Percentiles rank a stretch among this genome's conserved stretches.
These are phyloP conservation scores for Xestia ashworthii DNA, from an alignment of 2,888 invertebrate genomes.

Conservation along the genomic window DNA sequence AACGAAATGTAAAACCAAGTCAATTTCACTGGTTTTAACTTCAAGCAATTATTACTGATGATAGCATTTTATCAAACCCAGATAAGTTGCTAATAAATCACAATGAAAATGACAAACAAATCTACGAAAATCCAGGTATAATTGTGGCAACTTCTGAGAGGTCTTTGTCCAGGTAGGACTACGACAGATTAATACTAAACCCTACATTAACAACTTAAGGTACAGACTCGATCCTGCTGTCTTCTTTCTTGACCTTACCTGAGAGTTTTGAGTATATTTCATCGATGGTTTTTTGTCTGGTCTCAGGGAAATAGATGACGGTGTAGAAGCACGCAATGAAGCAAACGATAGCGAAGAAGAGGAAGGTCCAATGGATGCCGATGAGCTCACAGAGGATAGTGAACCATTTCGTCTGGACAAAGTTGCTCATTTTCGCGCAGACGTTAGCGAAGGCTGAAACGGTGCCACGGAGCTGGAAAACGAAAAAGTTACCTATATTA, in stretches of 20 bases:
- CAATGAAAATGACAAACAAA: constrained; percentile 19
- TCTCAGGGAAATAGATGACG: constrained; percentile 83
- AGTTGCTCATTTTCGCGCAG: constrained; percentile 86
- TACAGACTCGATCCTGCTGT: constrained; percentile 71
- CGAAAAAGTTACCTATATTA: constrained; percentile 9
- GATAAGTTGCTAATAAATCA: constrained; percentile 11
- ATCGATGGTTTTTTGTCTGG: constrained; percentile 82
- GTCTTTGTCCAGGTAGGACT: constrained; percentile 5
- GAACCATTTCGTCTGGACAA: constrained; percentile 88
- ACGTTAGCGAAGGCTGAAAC: constrained; percentile 87
- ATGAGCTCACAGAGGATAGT: constrained; percentile 80
- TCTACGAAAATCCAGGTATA: constrained; percentile 4
- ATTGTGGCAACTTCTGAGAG: constrained; percentile 26
- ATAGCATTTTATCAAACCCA: not conserved
- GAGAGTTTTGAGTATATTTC: constrained; percentile 84
- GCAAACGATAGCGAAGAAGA: constrained; percentile 83
- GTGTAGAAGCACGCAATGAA: constrained; percentile 83
- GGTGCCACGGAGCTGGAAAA: constrained; percentile 84
- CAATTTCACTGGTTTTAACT: not conserved
- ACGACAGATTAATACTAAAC: constrained; percentile 1
- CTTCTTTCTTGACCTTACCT: constrained; percentile 70
- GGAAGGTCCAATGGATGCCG: constrained; percentile 86
- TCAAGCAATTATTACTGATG: not conserved
- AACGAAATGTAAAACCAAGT: not conserved
- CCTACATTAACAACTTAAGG: constrained; percentile 59